Evolutionary conservation across 1,140 invertebrate genomes (phyloP), one percentile per base, ranked within the genome.

Genomic region (Caerostris darwini): DNA sequence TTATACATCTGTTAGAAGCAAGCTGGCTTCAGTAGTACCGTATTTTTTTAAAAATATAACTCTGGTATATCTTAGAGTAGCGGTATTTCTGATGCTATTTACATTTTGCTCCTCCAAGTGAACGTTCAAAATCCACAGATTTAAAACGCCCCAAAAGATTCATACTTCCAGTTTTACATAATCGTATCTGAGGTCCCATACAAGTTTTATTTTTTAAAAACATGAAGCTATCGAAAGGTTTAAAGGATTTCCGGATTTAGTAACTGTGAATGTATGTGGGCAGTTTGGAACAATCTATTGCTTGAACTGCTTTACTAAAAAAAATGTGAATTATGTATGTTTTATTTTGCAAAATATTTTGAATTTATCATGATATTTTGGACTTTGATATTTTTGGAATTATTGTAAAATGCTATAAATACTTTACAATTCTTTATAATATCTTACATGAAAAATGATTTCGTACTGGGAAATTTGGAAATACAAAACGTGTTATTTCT

Each of bases 81-180:
- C 3, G 53, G 34, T 58, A 58, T 85, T 85, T 19, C 8, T 17
- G 54, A 85, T n/a, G 17, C 3, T 58, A 59, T 85, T 85, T 57
- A 58, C 83, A 85, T 85, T 85, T 59, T 7, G n/a, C 7, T 58
- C 7, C n/a, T 17, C 8, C 56, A 7, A 58, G 3, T 6, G n/a
- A 85, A 8, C 83, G 10, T 85, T 34, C 17, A 34, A 59, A 85
- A 58, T 54, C 83, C 57, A 85, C 83, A 59, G 14, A 57, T 3
- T 10, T 59, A 7, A 58, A 58, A n/a, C 57, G 6, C 7, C 34
- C 56, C 10, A 19, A n/a, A 19, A 10, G 57, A 85, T 85, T 59
- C 83, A 58, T 85, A 57, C n/a, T n/a, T 57, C 19, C 14, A 85
- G 56, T 85, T 85, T 85, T 19, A 54, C 56, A 57, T 85, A 85